These are phyloP conservation scores for Lagopus leucura DNA, from an alignment of 2,113 vertebrate genomes.

Conservation along the genomic window DNA sequence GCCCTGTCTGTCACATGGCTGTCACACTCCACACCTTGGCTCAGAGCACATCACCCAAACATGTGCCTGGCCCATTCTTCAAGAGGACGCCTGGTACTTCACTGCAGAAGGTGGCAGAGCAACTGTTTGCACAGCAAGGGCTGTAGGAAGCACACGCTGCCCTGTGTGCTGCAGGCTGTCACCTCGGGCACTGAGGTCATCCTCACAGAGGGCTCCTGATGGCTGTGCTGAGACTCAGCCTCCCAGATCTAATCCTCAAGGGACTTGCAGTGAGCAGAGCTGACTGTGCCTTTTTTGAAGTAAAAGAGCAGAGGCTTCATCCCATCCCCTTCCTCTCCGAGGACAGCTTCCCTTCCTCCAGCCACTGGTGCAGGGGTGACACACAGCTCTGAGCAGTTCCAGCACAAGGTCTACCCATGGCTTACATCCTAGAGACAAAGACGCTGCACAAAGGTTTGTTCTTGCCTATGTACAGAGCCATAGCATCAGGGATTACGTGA, in stretches of 20 bases:
- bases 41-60: background rate
- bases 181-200: background rate
- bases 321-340: background rate
- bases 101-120: background rate
- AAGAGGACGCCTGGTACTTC: background rate
- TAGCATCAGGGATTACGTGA: background rate
- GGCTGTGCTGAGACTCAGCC: background rate
- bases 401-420: background rate
- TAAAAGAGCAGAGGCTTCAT: background rate
- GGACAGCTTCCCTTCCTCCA: background rate
- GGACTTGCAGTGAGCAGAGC: background rate
- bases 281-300: background rate
- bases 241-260: background rate
- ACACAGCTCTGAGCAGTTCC: background rate
- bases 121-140: background rate
- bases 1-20: rapidly evolving
- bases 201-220: background rate
- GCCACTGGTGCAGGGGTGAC: too few species aligned
- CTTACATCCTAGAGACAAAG: background rate
- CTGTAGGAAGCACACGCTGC: too few species aligned
- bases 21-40: background rate
- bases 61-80: background rate
- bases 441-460: background rate
- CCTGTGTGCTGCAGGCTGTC: background rate
- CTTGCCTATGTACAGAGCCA: background rate